Conservation (phyloP, 2,113 vertebrate genomes). For the Pseudorasbora parva region DNA sequence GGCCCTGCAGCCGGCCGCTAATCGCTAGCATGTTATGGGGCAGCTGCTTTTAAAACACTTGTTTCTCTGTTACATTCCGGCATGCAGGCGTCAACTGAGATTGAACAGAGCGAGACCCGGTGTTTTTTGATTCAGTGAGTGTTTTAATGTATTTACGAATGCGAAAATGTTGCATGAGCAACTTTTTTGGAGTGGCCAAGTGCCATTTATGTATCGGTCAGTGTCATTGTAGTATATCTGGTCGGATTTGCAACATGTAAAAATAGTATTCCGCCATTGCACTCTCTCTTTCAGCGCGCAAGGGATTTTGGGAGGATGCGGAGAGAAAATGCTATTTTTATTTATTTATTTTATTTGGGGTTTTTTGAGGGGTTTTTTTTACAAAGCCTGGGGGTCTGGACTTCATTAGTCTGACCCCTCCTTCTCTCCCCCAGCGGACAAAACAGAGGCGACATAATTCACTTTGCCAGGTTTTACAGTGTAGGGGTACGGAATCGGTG, state of each 20-base stretch:
- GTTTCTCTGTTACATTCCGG: slow-evolving; percentile 40
- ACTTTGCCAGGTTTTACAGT: slow-evolving; percentile 67
- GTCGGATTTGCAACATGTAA: background rate
- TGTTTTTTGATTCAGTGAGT: background rate
- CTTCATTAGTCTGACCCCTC: slow-evolving; percentile 53
- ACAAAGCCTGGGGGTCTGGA: slow-evolving; percentile 58
- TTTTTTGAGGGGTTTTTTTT: no score
- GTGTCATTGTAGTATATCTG: background rate
- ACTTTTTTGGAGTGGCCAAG: background rate
- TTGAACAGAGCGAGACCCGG: background rate
- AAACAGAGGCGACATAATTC: slow-evolving; percentile 67
- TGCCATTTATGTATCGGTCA: background rate
- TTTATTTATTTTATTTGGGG: no score
- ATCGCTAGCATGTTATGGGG: slow-evolving; percentile 54
- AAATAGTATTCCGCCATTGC: background rate
- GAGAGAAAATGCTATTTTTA: background rate
- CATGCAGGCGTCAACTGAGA: slow-evolving; percentile 2
- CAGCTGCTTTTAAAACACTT: slow-evolving; percentile 60
- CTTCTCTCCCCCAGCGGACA: slow-evolving; percentile 29
- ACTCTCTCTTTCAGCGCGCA: background rate
- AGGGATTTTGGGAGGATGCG: background rate
- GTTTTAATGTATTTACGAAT: slow-evolving; percentile 18
- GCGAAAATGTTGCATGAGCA: background rate
- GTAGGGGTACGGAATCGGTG: slow-evolving; percentile 57
- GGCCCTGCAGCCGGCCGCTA: slow-evolving; percentile 52